Base-by-base conservation (phyloP, 2,888 invertebrate species). In the Pristionchus japonicus region DNA sequence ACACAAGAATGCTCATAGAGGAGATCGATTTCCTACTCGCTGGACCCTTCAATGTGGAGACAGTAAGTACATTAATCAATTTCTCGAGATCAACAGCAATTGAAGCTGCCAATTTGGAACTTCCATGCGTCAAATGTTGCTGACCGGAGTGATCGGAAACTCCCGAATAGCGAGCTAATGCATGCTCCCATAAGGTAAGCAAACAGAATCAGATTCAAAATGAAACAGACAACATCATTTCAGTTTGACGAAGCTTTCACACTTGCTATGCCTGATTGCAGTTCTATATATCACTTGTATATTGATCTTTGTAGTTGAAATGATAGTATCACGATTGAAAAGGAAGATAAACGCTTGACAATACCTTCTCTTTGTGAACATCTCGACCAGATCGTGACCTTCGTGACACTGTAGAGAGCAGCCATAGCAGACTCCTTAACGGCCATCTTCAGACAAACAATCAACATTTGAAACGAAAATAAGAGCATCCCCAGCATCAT, bases 351-450 rank as follows among this genome's bases (percentile, higher is more conserved):
- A 80, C 23, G 37, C 23, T 23, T 47, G 31, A 43, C 43, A 15
- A 47, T 49, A 86, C 86, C 86, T 95, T 94, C 96, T 93, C 95
- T 99, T 99, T 0, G 99, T 99, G 94, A 99, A 99, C 31, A 99
- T 95, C 95, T 99, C 99, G 85, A 98, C 96, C 0, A 99, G 96
- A 64, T 98, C 97, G 95, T 99, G 99, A 86, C 97, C 97, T 94
- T 98, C 98, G 94, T 99, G 99, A 93, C 99, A 99, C 89, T 96
- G 96, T 91, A 97, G 96, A 93, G 97, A 97, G 95, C 99, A 99
- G 3, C 98, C 99, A 3, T 98, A 96, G 95, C 99, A 99, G 43
- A 99, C 95, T 7, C 97, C 98, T 64, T 97, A 97, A 1, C 20
- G 40, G 15, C 17, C 9, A n/a, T 34, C 27, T 70, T 1, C 23